Evolutionary conservation across 1,140 invertebrate species (phyloP).

Genomic region (Pogonomyrmex barbatus): DNA sequence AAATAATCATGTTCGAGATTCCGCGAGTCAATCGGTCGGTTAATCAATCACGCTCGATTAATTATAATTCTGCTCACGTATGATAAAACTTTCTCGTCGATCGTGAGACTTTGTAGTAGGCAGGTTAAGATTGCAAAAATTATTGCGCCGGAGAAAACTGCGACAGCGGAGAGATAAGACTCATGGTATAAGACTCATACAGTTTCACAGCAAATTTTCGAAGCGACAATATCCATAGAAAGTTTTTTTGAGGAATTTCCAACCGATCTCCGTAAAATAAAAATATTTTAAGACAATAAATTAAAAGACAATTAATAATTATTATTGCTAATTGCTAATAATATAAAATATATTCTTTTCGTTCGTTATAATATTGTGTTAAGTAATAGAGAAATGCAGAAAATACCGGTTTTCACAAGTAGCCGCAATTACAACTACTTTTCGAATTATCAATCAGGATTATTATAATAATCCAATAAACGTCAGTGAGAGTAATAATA

Average conservation of each 20-base stretch:
- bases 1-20: conserved; percentile 44
- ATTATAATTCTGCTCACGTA: conserved; percentile 28
- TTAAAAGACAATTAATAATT: neutral
- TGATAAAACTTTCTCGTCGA: conserved; percentile 1
- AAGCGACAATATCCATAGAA: neutral
- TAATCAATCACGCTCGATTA: conserved; percentile 59
- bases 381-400: neutral
- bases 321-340: neutral
- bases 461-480: conserved; percentile 28
- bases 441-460: conserved; percentile 23
- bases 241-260: too few species aligned
- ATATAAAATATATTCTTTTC: neutral
- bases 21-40: conserved; percentile 24
- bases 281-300: too few species aligned
- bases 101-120: neutral
- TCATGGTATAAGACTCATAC: neutral
- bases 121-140: neutral
- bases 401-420: neutral
- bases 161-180: neutral
- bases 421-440: neutral
- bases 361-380: neutral
- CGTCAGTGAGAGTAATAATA: conserved; percentile 21
- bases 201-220: neutral
- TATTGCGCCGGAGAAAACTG: conserved; percentile 4
- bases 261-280: too few species aligned